Conservation (phyloP, 92 coral and sea anemone genomes). For the Actinostola sp. region DNA sequence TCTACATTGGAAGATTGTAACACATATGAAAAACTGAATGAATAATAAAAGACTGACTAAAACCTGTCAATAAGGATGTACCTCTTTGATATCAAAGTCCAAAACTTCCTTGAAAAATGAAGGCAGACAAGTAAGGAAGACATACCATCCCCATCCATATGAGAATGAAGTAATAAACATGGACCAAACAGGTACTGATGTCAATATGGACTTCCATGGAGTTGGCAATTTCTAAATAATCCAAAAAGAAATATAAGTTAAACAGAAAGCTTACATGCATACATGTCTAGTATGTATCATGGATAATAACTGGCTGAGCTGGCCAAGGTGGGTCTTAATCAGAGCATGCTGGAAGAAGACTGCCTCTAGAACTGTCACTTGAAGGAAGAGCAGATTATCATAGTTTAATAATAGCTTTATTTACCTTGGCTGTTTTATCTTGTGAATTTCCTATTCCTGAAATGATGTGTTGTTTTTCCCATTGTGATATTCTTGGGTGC, state of each 20-base stretch:
- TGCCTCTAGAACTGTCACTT: no score
- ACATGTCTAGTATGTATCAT: no score
- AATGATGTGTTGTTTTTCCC: slow-evolving; percentile 40
- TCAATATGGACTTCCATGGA: slow-evolving; percentile 39
- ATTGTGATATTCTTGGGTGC: slow-evolving; percentile 37
- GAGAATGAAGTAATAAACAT: neutral
- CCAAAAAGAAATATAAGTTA: neutral
- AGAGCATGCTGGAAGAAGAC: no score
- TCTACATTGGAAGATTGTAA: slow-evolving; percentile 15
- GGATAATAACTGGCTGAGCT: no score
- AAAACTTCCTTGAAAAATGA: slow-evolving; percentile 50
- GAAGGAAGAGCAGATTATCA: no score
- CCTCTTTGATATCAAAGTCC: slow-evolving; percentile 47
- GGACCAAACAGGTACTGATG: slow-evolving; percentile 39
- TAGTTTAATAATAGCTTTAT: neutral
- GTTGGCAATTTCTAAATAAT: slow-evolving; percentile 27
- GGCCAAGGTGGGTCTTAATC: no score
- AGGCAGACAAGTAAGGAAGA: slow-evolving; percentile 41
- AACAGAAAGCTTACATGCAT: no score
- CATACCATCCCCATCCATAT: slow-evolving; percentile 45
- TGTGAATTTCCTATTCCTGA: slow-evolving; percentile 37
- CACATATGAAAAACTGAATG: neutral
- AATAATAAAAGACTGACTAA: neutral
- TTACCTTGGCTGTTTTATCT: slow-evolving; percentile 35
- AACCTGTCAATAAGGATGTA: neutral